A percentile compares a stretch with the other conserved stretches of the same genome.
These are phyloP conservation scores for Pseudoips prasinana DNA, from an alignment of 2,888 invertebrate species.

Conservation along the genomic window DNA sequence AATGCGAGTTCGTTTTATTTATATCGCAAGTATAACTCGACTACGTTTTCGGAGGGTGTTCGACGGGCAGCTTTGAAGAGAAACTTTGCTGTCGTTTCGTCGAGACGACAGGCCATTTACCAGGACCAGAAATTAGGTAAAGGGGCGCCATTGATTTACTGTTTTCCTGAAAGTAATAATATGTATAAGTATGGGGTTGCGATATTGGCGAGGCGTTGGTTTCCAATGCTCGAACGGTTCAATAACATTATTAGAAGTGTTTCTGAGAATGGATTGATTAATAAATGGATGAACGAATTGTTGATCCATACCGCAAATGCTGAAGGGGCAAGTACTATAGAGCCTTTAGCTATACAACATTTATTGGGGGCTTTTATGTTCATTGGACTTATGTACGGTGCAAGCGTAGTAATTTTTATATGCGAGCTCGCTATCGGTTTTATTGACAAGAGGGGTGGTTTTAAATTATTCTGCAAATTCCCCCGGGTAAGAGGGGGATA, in stretches of 20 bases:
- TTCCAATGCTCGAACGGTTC: conserved; percentile 67
- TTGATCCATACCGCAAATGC: conserved; percentile 49
- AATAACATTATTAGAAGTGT: conserved; percentile 73
- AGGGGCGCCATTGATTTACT: conserved; percentile 66
- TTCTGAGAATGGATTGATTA: conserved; percentile 73
- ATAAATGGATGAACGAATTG: conserved; percentile 74
- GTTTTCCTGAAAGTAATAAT: conserved; percentile 70
- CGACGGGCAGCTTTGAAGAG: conserved; percentile 57
- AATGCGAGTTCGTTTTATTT: conserved; percentile 74
- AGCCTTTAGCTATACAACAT: conserved; percentile 64
- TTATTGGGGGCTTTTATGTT: conserved; percentile 74
- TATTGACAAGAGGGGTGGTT: conserved; percentile 8
- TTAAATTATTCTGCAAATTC: too few species aligned
- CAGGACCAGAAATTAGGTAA: conserved; percentile 69
- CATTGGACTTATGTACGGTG: conserved; percentile 64
- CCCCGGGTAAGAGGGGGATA: neutral
- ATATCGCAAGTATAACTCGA: conserved; percentile 71
- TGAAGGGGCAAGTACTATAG: conserved; percentile 54
- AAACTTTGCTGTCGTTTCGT: conserved; percentile 72
- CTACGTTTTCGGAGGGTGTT: conserved; percentile 66
- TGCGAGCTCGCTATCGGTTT: conserved; percentile 45
- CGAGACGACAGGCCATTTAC: conserved; percentile 70
- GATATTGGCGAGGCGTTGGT: conserved; percentile 69
- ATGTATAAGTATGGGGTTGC: conserved; percentile 78
- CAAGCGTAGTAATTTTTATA: conserved; percentile 60